These are phyloP conservation scores for Heliothis peltigera DNA, from an alignment of 2,888 invertebrate genomes.

Conservation along the genomic window DNA sequence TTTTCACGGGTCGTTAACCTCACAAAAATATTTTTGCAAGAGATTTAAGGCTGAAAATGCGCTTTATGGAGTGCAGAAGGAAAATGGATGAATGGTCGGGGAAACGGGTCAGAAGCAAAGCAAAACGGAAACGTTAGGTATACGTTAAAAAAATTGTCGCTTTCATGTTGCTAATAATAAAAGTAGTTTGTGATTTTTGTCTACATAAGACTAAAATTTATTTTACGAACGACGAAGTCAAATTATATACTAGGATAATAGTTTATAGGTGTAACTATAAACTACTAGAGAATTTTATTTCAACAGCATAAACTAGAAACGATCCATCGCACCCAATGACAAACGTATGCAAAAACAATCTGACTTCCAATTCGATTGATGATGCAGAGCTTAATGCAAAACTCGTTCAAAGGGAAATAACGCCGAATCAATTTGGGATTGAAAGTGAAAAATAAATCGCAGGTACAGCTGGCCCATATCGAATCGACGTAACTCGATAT, in stretches of 20 bases:
- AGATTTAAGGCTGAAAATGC: conserved; percentile 43
- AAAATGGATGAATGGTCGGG: conserved; percentile 29
- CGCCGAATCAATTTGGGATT: conserved; percentile 61
- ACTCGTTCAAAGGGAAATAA: conserved; percentile 58
- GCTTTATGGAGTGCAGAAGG: conserved; percentile 21
- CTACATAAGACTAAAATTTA: too few relatives aligned
- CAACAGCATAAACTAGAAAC: conserved; percentile 1
- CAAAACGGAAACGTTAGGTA: conserved; percentile 16
- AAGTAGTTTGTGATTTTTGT: not conserved
- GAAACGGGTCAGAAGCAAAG: conserved; percentile 14
- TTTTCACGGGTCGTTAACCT: conserved; percentile 48
- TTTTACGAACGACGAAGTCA: too few relatives aligned
- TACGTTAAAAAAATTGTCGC: conserved; percentile 4
- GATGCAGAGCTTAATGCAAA: conserved; percentile 51
- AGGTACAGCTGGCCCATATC: conserved; percentile 47
- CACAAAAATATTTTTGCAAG: conserved; percentile 46
- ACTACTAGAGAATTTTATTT: not conserved
- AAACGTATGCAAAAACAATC: conserved; percentile 29
- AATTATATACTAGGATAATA: too few relatives aligned
- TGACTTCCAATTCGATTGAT: conserved; percentile 39
- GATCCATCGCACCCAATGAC: conserved; percentile 11
- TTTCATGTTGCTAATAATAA: not conserved
- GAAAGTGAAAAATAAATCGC: conserved; percentile 66
- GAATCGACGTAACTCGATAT: conserved; percentile 58
- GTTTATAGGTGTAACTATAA: too few relatives aligned